Conservation (phyloP, 2,113 vertebrate species). For the Triplophysa siluroides region DNA sequence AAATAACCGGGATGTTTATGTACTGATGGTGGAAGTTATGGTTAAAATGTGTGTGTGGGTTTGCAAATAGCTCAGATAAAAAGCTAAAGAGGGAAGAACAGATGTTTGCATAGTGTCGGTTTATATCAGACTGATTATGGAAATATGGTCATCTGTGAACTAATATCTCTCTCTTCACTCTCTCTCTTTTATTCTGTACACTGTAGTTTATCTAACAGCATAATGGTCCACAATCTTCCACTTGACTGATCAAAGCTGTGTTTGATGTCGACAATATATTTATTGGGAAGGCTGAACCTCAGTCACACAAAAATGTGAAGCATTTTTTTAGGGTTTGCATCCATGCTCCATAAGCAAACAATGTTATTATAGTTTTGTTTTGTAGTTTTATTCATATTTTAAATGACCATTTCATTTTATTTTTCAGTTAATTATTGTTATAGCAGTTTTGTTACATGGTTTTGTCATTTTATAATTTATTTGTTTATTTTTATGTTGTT, state of each 20-base stretch:
- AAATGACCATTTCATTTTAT: too few relatives aligned
- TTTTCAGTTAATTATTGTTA: too few relatives aligned
- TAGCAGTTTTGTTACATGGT: too few relatives aligned
- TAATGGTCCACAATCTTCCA: too few relatives aligned
- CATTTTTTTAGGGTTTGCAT: too few relatives aligned
- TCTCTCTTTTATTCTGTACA: background rate
- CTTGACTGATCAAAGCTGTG: background rate
- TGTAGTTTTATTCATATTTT: too few relatives aligned
- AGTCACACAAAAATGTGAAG: background rate
- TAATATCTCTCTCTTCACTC: background rate
- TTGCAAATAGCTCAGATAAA: constrained; percentile 35
- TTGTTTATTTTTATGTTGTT: too few relatives aligned
- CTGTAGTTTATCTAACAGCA: constrained; percentile 41
- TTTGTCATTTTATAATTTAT: too few relatives aligned
- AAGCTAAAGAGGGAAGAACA: background rate
- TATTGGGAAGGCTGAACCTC: background rate
- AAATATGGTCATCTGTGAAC: constrained; percentile 41
- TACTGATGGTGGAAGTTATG: constrained; percentile 36
- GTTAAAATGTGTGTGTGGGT: constrained; percentile 26
- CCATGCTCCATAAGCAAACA: too few relatives aligned
- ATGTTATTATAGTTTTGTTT: too few relatives aligned
- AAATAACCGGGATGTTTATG: constrained; percentile 43
- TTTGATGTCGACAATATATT: background rate
- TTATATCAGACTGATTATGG: constrained; percentile 45
- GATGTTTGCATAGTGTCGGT: constrained; percentile 54